Evolutionary conservation across 2,888 invertebrate genomes (phyloP).

Genomic region (Drosophila picticornis): DNA sequence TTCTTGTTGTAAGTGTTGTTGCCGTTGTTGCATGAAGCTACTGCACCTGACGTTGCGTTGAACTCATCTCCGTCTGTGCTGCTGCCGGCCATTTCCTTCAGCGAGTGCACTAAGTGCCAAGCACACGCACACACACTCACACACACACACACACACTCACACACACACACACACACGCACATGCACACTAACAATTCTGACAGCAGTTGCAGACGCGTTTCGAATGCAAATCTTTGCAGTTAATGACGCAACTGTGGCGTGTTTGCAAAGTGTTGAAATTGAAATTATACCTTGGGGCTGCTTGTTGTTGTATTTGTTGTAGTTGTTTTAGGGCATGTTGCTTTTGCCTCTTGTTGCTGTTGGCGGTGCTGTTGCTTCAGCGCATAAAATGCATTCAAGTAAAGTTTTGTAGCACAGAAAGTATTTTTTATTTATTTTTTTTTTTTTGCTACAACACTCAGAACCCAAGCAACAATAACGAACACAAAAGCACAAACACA

Average conservation of each 20-base stretch:
- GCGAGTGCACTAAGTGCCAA: slow-evolving; percentile 65
- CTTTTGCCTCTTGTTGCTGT: slow-evolving; percentile 21
- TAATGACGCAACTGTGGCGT: slow-evolving; percentile 80
- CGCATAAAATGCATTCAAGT: slow-evolving; percentile 34
- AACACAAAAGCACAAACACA: slow-evolving; percentile 54
- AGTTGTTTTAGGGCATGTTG: slow-evolving; percentile 27
- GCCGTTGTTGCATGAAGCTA: slow-evolving; percentile 24
- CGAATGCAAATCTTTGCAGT: slow-evolving; percentile 78
- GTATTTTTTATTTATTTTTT: slow-evolving; percentile 17
- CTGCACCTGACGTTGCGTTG: slow-evolving; percentile 74
- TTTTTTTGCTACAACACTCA: slow-evolving; percentile 36
- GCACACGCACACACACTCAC: slow-evolving; percentile 8
- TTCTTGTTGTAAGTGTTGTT: slow-evolving; percentile 22
- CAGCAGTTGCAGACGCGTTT: slow-evolving; percentile 55
- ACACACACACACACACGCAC: slow-evolving; percentile 18
- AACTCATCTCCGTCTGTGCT: slow-evolving; percentile 66
- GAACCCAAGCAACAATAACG: slow-evolving; percentile 59
- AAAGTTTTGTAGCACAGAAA: slow-evolving; percentile 19
- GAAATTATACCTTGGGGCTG: slow-evolving; percentile 79
- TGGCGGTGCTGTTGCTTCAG: slow-evolving; percentile 23
- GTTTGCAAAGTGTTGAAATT: slow-evolving; percentile 82
- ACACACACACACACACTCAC: slow-evolving; percentile 11
- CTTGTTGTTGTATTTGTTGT: slow-evolving; percentile 24
- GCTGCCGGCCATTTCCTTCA: slow-evolving; percentile 73
- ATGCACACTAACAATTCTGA: slow-evolving; percentile 22